Evolutionary conservation across 2,113 vertebrate species (phyloP).

Genomic region (Excalfactoria chinensis): DNA sequence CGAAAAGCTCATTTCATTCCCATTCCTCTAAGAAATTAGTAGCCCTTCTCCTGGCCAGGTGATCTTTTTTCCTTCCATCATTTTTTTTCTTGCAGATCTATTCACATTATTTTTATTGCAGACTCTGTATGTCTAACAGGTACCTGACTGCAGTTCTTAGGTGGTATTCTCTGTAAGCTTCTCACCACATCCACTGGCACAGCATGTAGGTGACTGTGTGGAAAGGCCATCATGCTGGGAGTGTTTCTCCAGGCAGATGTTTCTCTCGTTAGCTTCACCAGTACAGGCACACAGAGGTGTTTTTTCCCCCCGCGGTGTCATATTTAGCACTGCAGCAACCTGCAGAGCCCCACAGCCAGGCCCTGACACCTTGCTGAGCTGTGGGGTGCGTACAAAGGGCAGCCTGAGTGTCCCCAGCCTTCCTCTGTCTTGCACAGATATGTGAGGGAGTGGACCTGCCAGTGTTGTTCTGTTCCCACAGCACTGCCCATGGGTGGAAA

Average conservation of each 20-base stretch:
- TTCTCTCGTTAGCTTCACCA: neutral
- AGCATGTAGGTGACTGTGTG: neutral
- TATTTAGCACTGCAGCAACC: neutral
- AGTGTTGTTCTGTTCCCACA: fast-evolving
- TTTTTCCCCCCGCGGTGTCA: neutral
- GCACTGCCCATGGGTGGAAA: neutral
- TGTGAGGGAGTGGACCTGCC: neutral
- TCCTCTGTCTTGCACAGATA: neutral
- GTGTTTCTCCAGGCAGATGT: neutral
- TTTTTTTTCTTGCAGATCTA: neutral
- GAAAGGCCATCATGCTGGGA: neutral
- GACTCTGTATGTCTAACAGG: neutral
- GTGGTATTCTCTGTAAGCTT: neutral
- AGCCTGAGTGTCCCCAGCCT: neutral
- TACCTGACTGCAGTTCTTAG: neutral
- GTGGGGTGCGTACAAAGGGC: neutral
- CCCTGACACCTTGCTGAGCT: neutral
- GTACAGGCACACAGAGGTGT: neutral
- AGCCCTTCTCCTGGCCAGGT: neutral
- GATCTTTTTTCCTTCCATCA: neutral
- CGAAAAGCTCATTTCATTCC: neutral
- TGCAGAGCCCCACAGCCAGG: fast-evolving
- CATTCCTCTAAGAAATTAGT: neutral
- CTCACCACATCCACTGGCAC: fast-evolving
- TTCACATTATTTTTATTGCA: neutral